Conservation (phyloP, 92 coral and sea anemone genomes). For the Epizoanthus scotinus region DNA sequence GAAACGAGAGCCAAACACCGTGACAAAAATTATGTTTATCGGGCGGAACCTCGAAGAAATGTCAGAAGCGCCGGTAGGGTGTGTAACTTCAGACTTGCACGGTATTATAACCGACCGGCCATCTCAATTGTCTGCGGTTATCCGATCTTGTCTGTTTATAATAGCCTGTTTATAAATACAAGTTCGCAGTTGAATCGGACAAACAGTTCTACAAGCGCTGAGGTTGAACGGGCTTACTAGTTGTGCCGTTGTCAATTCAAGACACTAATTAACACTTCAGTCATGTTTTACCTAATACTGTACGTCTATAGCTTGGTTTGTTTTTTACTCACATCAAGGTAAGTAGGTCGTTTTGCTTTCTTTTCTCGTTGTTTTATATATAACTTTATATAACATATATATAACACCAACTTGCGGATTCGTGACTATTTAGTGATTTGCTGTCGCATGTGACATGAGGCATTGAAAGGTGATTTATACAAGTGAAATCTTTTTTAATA, state of each 20-base stretch:
- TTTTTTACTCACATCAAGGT: constrained; percentile 11
- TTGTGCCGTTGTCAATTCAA: not conserved
- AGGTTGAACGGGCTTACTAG: constrained; percentile 21
- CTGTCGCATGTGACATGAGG: not conserved
- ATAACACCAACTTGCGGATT: not conserved
- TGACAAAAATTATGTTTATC: not conserved
- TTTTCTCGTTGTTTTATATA: constrained; percentile 9
- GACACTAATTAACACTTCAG: not conserved
- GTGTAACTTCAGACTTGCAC: constrained; percentile 23
- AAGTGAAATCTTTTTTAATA: not conserved
- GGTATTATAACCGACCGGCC: not conserved
- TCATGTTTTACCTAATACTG: constrained; percentile 13
- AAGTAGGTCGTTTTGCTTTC: not conserved
- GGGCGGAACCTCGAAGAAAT: constrained; percentile 18
- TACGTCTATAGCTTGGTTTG: not conserved
- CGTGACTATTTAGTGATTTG: not conserved
- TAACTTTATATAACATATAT: not conserved
- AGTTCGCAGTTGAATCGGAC: not conserved
- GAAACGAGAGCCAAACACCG: not conserved
- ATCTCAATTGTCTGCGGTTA: constrained; percentile 35
- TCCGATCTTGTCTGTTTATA: not conserved
- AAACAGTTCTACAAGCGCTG: constrained; percentile 29
- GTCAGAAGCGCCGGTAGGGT: not conserved
- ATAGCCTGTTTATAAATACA: constrained; percentile 31
- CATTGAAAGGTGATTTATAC: not conserved